phyloP scores from a whole-genome alignment of 2,797 vertebrate genomes.

The Melanotaenia maccullochi region DNA sequence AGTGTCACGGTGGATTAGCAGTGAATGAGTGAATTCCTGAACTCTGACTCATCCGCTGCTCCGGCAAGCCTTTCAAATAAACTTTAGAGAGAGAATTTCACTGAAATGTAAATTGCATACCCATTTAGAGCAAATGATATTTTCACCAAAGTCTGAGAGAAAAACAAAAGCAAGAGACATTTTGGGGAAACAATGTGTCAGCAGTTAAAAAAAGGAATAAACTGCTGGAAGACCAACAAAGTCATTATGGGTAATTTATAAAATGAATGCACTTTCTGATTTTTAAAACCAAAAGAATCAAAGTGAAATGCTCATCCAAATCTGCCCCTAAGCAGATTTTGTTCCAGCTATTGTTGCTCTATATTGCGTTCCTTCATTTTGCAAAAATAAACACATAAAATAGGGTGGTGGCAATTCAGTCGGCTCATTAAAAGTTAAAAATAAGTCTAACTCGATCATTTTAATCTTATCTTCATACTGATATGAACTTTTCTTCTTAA shows the following conservation, averaged over 20 bases:
- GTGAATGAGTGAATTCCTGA: slow-evolving; percentile 69
- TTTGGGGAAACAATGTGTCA: slow-evolving; percentile 55
- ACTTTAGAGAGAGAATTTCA: slow-evolving; percentile 47
- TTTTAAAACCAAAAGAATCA: slow-evolving; percentile 38
- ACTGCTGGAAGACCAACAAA: slow-evolving; percentile 60
- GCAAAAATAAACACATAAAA: slow-evolving; percentile 13
- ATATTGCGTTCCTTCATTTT: not conserved
- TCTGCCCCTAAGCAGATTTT: too few relatives aligned
- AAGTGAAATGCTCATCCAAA: slow-evolving; percentile 13
- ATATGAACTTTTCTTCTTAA: slow-evolving; percentile 5
- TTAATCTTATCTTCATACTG: slow-evolving; percentile 4
- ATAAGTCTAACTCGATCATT: not conserved
- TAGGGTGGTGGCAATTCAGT: not conserved
- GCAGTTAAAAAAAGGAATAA: slow-evolving; percentile 59
- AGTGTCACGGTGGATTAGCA: slow-evolving; percentile 74
- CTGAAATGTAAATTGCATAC: slow-evolving; percentile 64
- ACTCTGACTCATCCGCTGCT: slow-evolving; percentile 63
- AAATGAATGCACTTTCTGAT: slow-evolving; percentile 48
- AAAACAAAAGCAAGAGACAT: slow-evolving; percentile 63
- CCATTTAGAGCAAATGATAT: slow-evolving; percentile 54
- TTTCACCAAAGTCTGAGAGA: slow-evolving; percentile 44
- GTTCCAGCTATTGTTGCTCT: too few relatives aligned
- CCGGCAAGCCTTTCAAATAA: slow-evolving; percentile 65
- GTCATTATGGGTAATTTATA: slow-evolving; percentile 59
- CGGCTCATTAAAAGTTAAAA: not conserved